Percentiles rank a stretch among this genome's conserved stretches.
Conservation (phyloP, 2,113 vertebrate genomes). For the Oxyura jamaicensis region DNA sequence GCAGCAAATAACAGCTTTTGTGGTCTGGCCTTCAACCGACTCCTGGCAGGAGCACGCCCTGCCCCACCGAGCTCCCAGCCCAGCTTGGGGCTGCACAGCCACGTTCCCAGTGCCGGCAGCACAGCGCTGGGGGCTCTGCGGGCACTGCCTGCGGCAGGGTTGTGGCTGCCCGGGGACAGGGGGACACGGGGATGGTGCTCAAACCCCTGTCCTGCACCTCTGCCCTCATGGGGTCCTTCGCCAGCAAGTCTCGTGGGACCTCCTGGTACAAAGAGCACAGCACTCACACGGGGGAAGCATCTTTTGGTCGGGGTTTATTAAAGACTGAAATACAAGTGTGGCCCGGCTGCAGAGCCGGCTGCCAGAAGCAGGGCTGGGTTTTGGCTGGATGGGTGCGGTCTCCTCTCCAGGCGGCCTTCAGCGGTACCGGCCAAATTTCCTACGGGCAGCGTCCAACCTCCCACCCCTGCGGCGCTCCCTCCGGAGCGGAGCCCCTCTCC, state of each 20-base stretch:
- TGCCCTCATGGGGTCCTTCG: neutral
- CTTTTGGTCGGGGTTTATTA: constrained; percentile 40
- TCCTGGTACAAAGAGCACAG: neutral
- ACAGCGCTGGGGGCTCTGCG: neutral
- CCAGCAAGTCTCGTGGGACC: rapidly evolving
- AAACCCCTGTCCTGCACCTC: neutral
- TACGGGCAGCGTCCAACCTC: neutral
- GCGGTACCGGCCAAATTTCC: neutral
- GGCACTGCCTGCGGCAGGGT: neutral
- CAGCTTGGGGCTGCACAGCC: neutral
- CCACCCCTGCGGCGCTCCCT: neutral
- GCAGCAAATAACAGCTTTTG: neutral
- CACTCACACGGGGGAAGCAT: neutral
- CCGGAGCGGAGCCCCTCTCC: neutral
- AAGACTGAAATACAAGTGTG: constrained; percentile 20
- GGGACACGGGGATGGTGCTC: neutral
- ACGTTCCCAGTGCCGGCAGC: neutral
- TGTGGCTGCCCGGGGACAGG: rapidly evolving
- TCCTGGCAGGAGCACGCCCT: neutral
- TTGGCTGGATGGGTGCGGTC: neutral
- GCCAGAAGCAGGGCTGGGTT: constrained; percentile 38
- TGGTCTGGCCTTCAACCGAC: neutral
- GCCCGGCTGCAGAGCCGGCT: neutral
- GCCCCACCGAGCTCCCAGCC: neutral
- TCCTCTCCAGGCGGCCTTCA: neutral